A percentile compares a stretch with the other conserved stretches of the same genome.
Conservation (phyloP, 2,888 invertebrate species). For the Cryptocephalus moraei region DNA sequence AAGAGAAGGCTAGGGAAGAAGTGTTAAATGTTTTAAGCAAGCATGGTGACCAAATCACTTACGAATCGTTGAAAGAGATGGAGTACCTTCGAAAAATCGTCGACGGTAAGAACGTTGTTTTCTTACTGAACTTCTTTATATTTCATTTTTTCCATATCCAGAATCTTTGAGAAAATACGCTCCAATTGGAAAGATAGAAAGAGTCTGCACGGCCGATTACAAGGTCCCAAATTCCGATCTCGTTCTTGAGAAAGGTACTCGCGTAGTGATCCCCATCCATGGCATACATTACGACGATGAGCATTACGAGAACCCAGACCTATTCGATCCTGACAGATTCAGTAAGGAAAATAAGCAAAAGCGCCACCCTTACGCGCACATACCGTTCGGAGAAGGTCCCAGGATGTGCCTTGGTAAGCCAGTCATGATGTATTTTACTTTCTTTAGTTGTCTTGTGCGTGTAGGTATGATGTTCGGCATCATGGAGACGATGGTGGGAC, state of each 20-base stretch:
- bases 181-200: neutral
- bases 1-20: slow-evolving; percentile 16
- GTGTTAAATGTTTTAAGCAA: slow-evolving; percentile 12
- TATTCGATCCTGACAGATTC: neutral
- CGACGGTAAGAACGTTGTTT: slow-evolving; percentile 11
- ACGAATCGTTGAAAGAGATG: slow-evolving; percentile 20
- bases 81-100: slow-evolving; percentile 17
- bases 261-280: neutral
- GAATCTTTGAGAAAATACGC: neutral
- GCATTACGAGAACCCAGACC: neutral
- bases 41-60: slow-evolving; percentile 14
- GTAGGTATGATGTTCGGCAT: neutral
- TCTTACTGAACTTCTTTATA: no score
- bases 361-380: neutral
- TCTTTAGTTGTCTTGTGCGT: neutral
- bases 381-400: neutral
- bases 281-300: neutral
- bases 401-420: no score
- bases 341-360: neutral
- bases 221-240: neutral
- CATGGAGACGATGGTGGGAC: neutral
- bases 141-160: neutral
- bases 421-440: neutral
- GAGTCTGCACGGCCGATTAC: neutral
- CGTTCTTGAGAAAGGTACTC: neutral